These are phyloP conservation scores for Drosophila anomelani DNA, from an alignment of 2,888 invertebrate genomes.

Conservation along the genomic window DNA sequence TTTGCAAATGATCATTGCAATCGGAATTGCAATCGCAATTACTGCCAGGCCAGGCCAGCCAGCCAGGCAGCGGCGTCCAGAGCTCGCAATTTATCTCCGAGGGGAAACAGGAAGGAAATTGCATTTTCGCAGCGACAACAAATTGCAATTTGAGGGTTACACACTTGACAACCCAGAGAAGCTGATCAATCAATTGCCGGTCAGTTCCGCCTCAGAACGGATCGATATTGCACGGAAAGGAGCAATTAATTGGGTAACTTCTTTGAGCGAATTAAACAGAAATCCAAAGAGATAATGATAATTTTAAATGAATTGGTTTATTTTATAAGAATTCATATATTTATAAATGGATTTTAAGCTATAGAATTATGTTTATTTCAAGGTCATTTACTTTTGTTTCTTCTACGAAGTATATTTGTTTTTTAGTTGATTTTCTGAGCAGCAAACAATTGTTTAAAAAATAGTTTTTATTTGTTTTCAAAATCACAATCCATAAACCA, in stretches of 20 bases:
- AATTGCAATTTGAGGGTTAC: constrained; percentile 50
- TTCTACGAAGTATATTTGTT: too few species aligned
- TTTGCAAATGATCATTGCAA: constrained; percentile 23
- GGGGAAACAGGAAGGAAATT: constrained; percentile 74
- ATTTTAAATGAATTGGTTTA: background rate
- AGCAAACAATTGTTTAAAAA: background rate
- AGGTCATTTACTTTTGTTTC: background rate
- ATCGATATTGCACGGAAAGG: constrained; percentile 1
- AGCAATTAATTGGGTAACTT: constrained; percentile 1
- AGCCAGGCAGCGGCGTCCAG: constrained; percentile 22
- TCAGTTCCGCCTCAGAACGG: constrained; percentile 33
- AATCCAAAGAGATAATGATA: background rate
- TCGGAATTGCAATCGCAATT: constrained; percentile 55
- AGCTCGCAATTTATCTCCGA: constrained; percentile 41
- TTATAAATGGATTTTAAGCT: too few species aligned
- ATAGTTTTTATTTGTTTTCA: background rate
- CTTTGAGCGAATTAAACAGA: background rate
- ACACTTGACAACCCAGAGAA: constrained; percentile 45
- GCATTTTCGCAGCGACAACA: constrained; percentile 58
- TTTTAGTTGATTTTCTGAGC: background rate
- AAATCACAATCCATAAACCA: too few species aligned
- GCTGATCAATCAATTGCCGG: constrained; percentile 33
- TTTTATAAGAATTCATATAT: too few species aligned
- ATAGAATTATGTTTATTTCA: background rate
- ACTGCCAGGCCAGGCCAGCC: constrained; percentile 17